Percentiles rank a stretch among this genome's conserved stretches.
phyloP scores from a whole-genome alignment of 2,113 vertebrate genomes.

The Podarcis cretensis region DNA sequence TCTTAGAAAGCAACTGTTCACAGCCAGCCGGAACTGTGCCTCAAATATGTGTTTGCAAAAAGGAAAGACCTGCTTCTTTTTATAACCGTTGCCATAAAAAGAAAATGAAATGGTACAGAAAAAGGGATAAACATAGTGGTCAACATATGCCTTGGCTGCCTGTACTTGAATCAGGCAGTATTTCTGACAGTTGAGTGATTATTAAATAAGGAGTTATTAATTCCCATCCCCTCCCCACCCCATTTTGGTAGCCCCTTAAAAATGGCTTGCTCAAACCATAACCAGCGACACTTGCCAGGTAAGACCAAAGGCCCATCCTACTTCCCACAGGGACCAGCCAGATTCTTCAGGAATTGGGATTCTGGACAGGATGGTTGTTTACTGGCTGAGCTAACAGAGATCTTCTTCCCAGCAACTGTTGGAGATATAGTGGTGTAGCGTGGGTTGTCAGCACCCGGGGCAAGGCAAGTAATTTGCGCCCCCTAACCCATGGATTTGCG shows the following conservation, averaged over 20 bases:
- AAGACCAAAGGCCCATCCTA: neutral
- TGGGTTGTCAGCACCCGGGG: too few relatives aligned
- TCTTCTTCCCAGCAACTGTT: neutral
- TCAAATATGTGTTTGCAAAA: constrained; percentile 23
- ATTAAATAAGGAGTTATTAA: neutral
- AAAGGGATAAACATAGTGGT: neutral
- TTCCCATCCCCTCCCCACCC: neutral
- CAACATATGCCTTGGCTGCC: constrained; percentile 5
- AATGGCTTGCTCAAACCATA: neutral
- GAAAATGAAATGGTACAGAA: neutral
- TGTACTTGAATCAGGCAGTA: too few relatives aligned
- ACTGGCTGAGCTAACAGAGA: neutral
- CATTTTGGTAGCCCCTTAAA: neutral
- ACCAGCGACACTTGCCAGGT: neutral
- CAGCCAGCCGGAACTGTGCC: neutral
- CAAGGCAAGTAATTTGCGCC: too few relatives aligned
- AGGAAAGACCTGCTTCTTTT: constrained; percentile 10
- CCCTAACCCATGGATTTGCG: too few relatives aligned
- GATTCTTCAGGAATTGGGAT: neutral
- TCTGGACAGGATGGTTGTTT: neutral
- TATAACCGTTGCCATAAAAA: neutral
- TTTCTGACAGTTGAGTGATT: neutral
- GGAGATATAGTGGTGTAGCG: too few relatives aligned
- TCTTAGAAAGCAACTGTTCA: neutral
- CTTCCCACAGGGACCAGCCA: neutral